These are phyloP conservation scores for Polymixis lichenea DNA, from an alignment of 2,888 invertebrate species.

Conservation along the genomic window DNA sequence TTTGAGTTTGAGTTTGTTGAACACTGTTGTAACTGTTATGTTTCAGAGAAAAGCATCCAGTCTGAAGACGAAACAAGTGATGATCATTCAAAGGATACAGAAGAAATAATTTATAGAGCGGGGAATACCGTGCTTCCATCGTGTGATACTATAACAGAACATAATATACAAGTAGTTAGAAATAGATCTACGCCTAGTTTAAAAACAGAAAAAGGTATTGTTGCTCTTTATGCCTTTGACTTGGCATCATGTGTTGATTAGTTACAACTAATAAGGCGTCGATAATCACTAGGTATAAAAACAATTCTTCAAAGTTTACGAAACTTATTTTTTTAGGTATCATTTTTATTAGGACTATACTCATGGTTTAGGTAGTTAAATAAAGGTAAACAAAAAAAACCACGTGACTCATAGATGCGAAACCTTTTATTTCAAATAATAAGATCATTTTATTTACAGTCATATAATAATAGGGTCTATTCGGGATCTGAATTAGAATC, in stretches of 20 bases:
- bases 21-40: constrained; percentile 30
- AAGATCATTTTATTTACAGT: no score
- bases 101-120: constrained; percentile 66
- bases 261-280: neutral
- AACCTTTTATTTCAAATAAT: no score
- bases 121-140: constrained; percentile 81
- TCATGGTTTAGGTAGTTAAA: no score
- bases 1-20: no score
- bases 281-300: constrained; percentile 2
- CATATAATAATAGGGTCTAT: no score
- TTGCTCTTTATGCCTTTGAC: constrained; percentile 24
- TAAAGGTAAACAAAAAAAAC: no score
- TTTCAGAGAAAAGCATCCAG: constrained; percentile 78
- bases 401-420: no score
- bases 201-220: constrained; percentile 74
- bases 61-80: constrained; percentile 69
- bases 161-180: constrained; percentile 80
- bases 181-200: constrained; percentile 76
- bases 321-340: no score
- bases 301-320: neutral
- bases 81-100: constrained; percentile 53
- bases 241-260: constrained; percentile 18
- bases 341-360: no score
- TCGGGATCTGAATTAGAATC: no score
- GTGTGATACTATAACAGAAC: constrained; percentile 83